Evolutionary conservation across 2,888 invertebrate genomes (phyloP).

Genomic region (Netelia inedita): DNA sequence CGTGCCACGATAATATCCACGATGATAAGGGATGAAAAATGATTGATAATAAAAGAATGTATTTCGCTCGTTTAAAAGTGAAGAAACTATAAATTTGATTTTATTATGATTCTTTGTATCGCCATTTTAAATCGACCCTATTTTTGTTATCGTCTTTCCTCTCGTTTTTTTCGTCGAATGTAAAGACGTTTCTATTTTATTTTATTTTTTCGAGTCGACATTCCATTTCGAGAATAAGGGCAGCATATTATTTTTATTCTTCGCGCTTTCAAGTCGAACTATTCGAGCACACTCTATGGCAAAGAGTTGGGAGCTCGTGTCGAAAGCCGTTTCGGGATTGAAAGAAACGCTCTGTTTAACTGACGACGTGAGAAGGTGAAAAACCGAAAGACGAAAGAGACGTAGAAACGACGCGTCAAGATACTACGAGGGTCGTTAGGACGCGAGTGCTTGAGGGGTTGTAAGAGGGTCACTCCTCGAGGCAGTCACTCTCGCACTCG

Average conservation of each 20-base stretch:
- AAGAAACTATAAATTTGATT: too few species aligned
- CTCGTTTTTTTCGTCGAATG: neutral
- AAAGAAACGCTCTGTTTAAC: neutral
- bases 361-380: neutral
- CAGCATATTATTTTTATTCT: too few species aligned
- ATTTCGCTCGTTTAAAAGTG: too few species aligned
- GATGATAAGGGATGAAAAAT: too few species aligned
- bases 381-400: slow-evolving; percentile 11
- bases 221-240: too few species aligned
- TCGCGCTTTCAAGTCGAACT: neutral
- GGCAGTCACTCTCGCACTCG: slow-evolving; percentile 25
- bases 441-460: slow-evolving; percentile 20
- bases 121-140: too few species aligned
- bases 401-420: slow-evolving; percentile 40
- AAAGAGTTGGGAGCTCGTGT: slow-evolving; percentile 9
- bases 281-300: neutral
- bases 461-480: slow-evolving; percentile 51
- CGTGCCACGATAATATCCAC: too few species aligned
- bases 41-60: too few species aligned
- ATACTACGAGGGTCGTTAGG: slow-evolving; percentile 29
- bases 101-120: too few species aligned
- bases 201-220: neutral
- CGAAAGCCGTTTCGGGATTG: slow-evolving; percentile 1
- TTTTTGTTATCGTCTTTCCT: too few species aligned
- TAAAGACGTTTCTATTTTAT: neutral